Evolutionary conservation across 2,113 vertebrate genomes (phyloP), one percentile per base, ranked within the genome.

Genomic region (Pseudorhombus dupliciocellatus): DNA sequence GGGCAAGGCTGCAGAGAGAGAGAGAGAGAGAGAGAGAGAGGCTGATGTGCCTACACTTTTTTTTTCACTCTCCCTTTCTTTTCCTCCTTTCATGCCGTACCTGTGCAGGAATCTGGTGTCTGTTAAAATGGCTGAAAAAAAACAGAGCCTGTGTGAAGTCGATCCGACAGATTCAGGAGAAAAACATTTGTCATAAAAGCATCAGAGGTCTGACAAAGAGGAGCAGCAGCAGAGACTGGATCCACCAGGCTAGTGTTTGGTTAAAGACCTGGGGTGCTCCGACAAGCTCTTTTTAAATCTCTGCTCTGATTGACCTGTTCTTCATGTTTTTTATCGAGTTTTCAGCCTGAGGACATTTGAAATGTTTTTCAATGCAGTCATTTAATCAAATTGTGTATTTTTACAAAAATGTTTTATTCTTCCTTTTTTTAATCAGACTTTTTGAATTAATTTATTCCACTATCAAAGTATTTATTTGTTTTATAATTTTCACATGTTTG

Each of bases 21-120:
- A 57, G 62, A 52, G 76, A 44, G 76, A 44, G 63, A 30, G 53
- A 73, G 74, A 26, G 66, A 50, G 57, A 21, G 67, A 60, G 68
- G 37, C 34, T 46, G 70, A 73, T 79, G 57, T 70, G 79, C 67
- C 72, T 83, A 60, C 50, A 61, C 67, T 76, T 65, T 64, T 77
- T 84, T 67, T 40, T 24, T 46, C 56, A 50, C 63, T 78, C 77
- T 61, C 71, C 48, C 80, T 64, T 74, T 76, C 67, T 84, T 70
- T 73, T 52, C 50, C 66, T 70, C 46, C 67, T 75, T 84, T 78
- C 79, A 84, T 79, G 64, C 81, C 80, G 71, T 89, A 90, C 84
- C 86, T 88, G 86, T 57, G 66, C 78, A 37, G 65, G 63, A 87
- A 88, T 84, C 78, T 84, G 70, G 84, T 81, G 79, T 87, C 79